Conservation (phyloP, 2,888 invertebrate genomes). For the Ornithoptera alexandrae region DNA sequence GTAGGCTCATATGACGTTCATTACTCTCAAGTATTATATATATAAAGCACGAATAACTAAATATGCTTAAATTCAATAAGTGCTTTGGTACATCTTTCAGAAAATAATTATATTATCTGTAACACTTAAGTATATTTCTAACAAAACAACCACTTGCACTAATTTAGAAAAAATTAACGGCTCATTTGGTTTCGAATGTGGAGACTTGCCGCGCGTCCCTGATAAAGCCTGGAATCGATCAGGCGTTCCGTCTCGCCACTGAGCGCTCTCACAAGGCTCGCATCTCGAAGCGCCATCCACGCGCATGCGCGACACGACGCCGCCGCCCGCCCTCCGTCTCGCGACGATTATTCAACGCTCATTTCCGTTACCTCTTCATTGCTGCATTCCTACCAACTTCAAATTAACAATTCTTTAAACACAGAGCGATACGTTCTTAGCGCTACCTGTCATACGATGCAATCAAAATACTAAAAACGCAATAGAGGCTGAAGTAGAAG, state of each 20-base stretch:
- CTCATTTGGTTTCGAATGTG: constrained; percentile 48
- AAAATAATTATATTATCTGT: not conserved
- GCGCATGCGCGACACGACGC: constrained; percentile 62
- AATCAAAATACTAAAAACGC: constrained; percentile 31
- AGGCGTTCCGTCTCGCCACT: constrained; percentile 76
- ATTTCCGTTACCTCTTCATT: constrained; percentile 39
- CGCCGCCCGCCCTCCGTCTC: constrained; percentile 35
- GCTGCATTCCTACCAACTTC: constrained; percentile 37
- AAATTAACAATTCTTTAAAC: constrained; percentile 31
- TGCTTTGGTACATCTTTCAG: not conserved
- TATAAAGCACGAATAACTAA: constrained; percentile 26
- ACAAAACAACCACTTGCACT: constrained; percentile 1
- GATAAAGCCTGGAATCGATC: constrained; percentile 74
- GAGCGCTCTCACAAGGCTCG: constrained; percentile 63
- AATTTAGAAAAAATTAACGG: constrained; percentile 44
- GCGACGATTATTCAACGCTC: constrained; percentile 32
- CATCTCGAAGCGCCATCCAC: constrained; percentile 54
- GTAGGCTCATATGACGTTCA: constrained; percentile 25
- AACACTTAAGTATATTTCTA: constrained; percentile 2
- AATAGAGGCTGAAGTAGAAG: constrained; percentile 45
- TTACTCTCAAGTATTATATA: constrained; percentile 19
- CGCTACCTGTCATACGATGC: constrained; percentile 35
- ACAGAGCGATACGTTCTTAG: constrained; percentile 40
- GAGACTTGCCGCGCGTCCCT: constrained; percentile 58
- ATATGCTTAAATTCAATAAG: not conserved